Base-by-base conservation (phyloP, 2,888 invertebrate genomes). In the Metalampra italica region DNA sequence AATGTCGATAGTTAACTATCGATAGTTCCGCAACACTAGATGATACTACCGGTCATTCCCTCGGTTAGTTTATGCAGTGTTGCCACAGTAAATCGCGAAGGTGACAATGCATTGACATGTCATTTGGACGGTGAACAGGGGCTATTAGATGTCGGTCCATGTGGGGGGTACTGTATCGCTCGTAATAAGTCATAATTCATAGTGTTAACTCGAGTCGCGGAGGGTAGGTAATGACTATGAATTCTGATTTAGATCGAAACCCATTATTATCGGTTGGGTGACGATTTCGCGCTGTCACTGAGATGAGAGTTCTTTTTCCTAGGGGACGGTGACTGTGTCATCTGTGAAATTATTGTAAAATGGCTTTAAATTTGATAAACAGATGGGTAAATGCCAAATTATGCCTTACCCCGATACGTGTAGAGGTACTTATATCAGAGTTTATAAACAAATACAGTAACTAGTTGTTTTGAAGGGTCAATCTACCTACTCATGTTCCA, bases 181-280 rank as follows among this genome's bases (percentile, higher is more conserved):
- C 65, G 71, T 80, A 75, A 84, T 79, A 83, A 80, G 78, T 84
- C 82, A 85, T 89, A 87, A 86, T 70, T 88, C 85, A 87, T 79
- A 36, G 71, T 68, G 72, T 72, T 74, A 78, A 74, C 71, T 73
- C 66, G 69, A 73, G 64, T 72, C 22, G 22, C 22, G 22, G 22
- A 68, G 81, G 83, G 78, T 75, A 71, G 58, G 65, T 71, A 70
- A 75, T 78, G 72, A 76, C 73, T 71, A 71, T 74, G 75, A 73
- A 72, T 75, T 71, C 66, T 70, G 76, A 79, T 80, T 76, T 76
- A 72, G 75, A 78, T 82, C 71, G 77, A 68, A 69, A 75, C 67
- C 72, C 64, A 78, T 81, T 80, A 80, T 78, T 69, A 57, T 66
- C 71, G 72, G 65, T 65, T 66, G 68, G 69, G 59, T 75, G 75